Percentiles rank a stretch among this genome's conserved stretches.
Evolutionary conservation across 2,113 vertebrate genomes (phyloP).

Genomic region (Mus pahari): DNA sequence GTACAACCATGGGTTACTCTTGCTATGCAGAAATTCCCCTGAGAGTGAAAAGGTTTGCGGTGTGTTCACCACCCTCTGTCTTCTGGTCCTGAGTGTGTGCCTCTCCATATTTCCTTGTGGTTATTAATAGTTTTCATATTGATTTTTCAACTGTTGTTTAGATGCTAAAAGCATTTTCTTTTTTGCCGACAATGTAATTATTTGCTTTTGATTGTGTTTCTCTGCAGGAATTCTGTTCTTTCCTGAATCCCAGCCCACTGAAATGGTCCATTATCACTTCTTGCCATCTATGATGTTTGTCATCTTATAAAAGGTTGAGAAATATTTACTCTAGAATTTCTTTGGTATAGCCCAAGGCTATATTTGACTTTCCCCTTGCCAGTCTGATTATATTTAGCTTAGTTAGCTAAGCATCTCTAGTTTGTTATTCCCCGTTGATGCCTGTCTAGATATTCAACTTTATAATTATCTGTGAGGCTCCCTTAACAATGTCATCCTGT

Average conservation of each 20-base stretch:
- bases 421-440: background rate
- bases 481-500: background rate
- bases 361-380: background rate
- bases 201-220: constrained; percentile 1
- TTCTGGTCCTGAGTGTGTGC: background rate
- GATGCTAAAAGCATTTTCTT: background rate
- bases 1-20: background rate
- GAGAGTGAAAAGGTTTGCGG: background rate
- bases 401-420: background rate
- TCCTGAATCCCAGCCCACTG: background rate
- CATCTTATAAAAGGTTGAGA: background rate
- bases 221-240: background rate
- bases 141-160: background rate
- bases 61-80: background rate
- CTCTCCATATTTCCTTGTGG: background rate
- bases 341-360: background rate
- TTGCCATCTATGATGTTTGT: background rate
- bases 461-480: background rate
- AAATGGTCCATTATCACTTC: background rate
- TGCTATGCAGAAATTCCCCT: background rate
- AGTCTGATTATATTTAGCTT: background rate
- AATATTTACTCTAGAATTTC: background rate
- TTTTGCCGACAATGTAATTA: background rate
- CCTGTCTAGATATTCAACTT: background rate
- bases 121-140: constrained; percentile 43